Evolutionary conservation across 2,888 invertebrate genomes (phyloP), one percentile per base, ranked within the genome.

Genomic region (Synergus gifuensis): DNA sequence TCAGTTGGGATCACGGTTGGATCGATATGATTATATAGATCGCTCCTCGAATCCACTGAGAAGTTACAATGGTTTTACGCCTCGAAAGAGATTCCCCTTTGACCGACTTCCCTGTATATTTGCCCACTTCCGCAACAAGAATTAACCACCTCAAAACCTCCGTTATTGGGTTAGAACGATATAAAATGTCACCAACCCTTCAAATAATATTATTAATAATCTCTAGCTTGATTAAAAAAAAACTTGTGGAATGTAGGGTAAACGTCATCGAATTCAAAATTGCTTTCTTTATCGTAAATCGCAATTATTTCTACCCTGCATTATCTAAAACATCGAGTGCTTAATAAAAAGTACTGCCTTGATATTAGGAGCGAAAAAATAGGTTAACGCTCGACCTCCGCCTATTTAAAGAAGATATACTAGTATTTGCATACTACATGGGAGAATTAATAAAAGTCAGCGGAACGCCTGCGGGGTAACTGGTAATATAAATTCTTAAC

Each of bases 261-360:
- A 69, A 49, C 22, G 67, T 69, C 67, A 7, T 69, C 46, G 67
- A 49, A 69, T 69, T 69, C 28, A 44, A 69, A 69, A 69, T 73
- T 73, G 36, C 69, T 54, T 73, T 36, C 49, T 54, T 73, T 73
- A 73, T 73, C 69, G 36, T n/a, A n/a, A 73, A 73, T 73, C 69
- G 36, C 49, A 73, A 54, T 73, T 73, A 73, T 73, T 73, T 73
- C 36, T 54, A 46, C 69, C 69, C 46, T 9, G 54, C 69, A 73
- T 73, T 73, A 73, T 73, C 69, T 73, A 73, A 54, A 49, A 73
- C 69, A 73, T 73, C 69, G n/a, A 69, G 69, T 54, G 36, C 69
- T 73, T 54, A 54, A 49, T 73, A 73, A 73, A 73, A 73, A 4
- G 69, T 54, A 46, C 49, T 73, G 16, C 69, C 69, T 73, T 73